Base-by-base conservation (phyloP, 2,113 vertebrate species). In the Clinocottus analis region DNA sequence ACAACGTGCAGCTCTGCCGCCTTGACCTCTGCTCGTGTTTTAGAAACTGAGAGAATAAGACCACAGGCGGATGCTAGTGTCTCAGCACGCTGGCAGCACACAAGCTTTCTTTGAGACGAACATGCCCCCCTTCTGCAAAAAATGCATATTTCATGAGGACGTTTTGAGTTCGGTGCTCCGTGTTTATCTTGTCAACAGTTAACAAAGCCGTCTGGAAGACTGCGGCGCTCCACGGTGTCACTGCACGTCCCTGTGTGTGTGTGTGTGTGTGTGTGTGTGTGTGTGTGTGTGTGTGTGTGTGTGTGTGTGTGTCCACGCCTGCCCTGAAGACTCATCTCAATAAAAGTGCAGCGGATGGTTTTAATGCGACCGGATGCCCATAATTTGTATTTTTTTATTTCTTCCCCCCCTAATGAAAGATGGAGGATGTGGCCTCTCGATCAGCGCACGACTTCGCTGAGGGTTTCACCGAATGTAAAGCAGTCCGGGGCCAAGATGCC, bases 91-190 rank as follows among this genome's bases (percentile, higher is more conserved):
- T 72, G 37, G 35, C n/a, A 68, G 75, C 60, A n/a, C n/a, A n/a
- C n/a, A n/a, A n/a, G n/a, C n/a, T n/a, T n/a, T n/a, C n/a, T n/a
- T n/a, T n/a, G n/a, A n/a, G n/a, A n/a, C n/a, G n/a, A 72, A 82
- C 80, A 85, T 39, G 53, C 17, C 64, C 77, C 0, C 8, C 29
- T 60, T 80, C 78, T 64, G 45, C 51, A 65, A 69, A 47, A 71
- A 23, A 88, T 92, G 8, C 75, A 90, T 90, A 78, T 91, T 91
- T 89, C 63, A 93, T 88, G 79, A 91, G 75, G 35, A 60, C 63
- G 65, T 73, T 85, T 76, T 41, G 72, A 59, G 63, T 80, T 76
- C 55, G 77, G 77, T 74, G 45, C 65, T 69, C 41, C 21, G 49
- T 80, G 77, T 91, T 90, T 87, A 82, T 89, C 79, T 84, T 85